These are phyloP conservation scores for Syngnathus scovelli DNA, from an alignment of 2,113 vertebrate genomes.

Conservation along the genomic window DNA sequence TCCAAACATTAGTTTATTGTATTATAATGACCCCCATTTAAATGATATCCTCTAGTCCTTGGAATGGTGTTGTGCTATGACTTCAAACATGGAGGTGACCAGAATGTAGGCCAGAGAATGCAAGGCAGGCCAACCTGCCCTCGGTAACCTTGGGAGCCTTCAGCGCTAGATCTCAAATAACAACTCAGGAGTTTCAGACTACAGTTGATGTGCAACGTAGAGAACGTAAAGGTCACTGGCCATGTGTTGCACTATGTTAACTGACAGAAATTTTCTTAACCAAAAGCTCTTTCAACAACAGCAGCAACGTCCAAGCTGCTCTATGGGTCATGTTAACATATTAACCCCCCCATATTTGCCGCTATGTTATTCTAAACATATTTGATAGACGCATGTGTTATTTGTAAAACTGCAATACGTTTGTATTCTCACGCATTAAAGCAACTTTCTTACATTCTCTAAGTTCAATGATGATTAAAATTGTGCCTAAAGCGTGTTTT, in stretches of 20 bases:
- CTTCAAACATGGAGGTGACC: conserved; percentile 1
- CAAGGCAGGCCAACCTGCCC: background rate
- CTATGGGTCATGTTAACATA: background rate
- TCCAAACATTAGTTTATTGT: background rate
- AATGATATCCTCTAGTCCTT: background rate
- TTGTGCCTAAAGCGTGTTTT: background rate
- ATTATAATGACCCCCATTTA: background rate
- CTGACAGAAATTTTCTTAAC: background rate
- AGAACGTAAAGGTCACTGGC: background rate
- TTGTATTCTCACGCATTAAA: background rate
- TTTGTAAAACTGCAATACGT: background rate
- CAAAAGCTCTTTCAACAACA: background rate
- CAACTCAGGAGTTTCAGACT: conserved; percentile 9
- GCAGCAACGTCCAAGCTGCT: background rate
- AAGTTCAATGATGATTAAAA: too few relatives aligned
- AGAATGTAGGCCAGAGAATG: background rate
- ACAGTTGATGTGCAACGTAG: background rate
- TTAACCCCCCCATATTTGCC: too few relatives aligned
- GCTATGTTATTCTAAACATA: background rate
- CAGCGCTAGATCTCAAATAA: conserved; percentile 4
- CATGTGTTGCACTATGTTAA: background rate
- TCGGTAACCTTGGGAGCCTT: conserved; percentile 12
- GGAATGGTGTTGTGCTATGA: background rate
- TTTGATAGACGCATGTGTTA: background rate
- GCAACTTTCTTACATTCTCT: background rate